Conservation (phyloP, 2,888 invertebrate genomes). For the Agrotis puta region DNA sequence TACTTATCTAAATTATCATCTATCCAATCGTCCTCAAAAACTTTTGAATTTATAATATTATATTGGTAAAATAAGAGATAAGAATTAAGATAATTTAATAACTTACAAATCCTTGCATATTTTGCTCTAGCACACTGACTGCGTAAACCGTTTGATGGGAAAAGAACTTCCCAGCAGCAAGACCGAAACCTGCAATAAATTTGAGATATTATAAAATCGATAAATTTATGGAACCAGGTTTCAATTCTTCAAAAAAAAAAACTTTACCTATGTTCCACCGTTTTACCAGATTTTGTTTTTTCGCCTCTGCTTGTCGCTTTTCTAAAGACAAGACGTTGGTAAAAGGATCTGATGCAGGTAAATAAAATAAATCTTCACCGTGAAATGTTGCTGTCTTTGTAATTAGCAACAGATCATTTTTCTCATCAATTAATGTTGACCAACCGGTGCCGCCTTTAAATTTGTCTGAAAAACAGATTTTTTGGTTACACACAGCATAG, state of each 20-base stretch:
- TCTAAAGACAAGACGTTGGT: not conserved
- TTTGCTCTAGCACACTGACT: slow-evolving; percentile 31
- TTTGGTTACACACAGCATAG: not conserved
- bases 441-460: slow-evolving; percentile 56
- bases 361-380: slow-evolving; percentile 40
- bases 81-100: not conserved
- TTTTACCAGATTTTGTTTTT: too few species aligned
- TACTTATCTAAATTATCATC: too few species aligned
- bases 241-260: too few species aligned
- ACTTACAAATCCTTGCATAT: slow-evolving; percentile 59
- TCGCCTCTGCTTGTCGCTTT: not conserved
- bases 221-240: not conserved
- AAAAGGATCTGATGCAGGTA: not conserved
- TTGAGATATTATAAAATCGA: not conserved
- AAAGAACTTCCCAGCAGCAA: slow-evolving; percentile 60
- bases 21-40: too few species aligned
- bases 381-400: slow-evolving; percentile 31
- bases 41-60: too few species aligned
- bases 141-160: slow-evolving; percentile 43
- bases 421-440: slow-evolving; percentile 53
- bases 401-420: slow-evolving; percentile 50
- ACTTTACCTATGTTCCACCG: too few species aligned
- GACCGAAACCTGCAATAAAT: slow-evolving; percentile 50
- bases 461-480: slow-evolving; percentile 29
- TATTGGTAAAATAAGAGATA: too few species aligned